Evolutionary conservation across 1,140 invertebrate genomes (phyloP).

Genomic region (Drosophila equinoxialis): DNA sequence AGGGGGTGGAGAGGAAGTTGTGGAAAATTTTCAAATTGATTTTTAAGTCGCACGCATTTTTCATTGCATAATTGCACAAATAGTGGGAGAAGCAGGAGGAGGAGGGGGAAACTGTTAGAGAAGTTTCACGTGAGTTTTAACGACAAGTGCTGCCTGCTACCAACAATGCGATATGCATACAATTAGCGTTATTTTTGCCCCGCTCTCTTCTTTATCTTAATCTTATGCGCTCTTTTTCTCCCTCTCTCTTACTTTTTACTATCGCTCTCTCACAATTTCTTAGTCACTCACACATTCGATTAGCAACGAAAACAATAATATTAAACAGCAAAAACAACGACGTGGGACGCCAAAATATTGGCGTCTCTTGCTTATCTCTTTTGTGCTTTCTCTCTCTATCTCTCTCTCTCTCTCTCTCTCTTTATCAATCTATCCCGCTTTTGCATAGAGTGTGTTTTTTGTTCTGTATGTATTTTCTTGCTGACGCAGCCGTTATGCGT

Average conservation of each 20-base stretch:
- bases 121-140: conserved; percentile 14
- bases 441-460: no score
- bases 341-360: conserved; percentile 21
- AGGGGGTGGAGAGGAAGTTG: background rate
- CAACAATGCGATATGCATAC: background rate
- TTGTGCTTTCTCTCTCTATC: background rate
- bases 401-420: background rate
- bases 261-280: conserved; percentile 2
- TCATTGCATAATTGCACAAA: conserved; percentile 50
- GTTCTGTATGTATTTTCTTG: conserved; percentile 59
- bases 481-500: conserved; percentile 59
- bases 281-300: conserved; percentile 37
- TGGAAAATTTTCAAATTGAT: conserved; percentile 61
- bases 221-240: background rate
- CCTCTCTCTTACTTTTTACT: background rate
- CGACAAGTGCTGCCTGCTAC: background rate
- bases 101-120: no score
- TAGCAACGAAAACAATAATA: conserved; percentile 40
- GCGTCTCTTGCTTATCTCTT: conserved; percentile 1
- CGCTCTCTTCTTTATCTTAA: background rate
- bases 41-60: conserved; percentile 64
- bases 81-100: background rate
- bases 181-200: background rate
- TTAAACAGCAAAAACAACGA: conserved; percentile 37
- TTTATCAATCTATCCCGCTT: background rate